phyloP scores from a whole-genome alignment of 35 echinoderm and acorn worm genomes.

The Holothuria glaberrima region DNA sequence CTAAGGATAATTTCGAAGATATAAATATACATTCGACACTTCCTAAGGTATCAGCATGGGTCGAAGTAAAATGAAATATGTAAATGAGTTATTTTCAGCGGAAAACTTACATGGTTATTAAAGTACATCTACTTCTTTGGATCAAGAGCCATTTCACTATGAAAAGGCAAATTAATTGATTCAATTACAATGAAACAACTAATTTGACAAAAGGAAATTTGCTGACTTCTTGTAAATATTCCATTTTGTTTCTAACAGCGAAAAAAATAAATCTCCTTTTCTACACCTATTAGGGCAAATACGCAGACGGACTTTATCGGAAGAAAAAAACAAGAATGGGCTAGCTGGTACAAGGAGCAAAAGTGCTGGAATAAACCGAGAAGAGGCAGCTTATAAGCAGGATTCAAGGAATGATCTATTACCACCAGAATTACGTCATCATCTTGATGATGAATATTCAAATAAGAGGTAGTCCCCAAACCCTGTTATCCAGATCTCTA shows the following conservation, averaged over 20 bases:
- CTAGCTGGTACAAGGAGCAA: neutral
- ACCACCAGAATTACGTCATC: slow-evolving; percentile 35
- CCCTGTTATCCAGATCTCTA: no score
- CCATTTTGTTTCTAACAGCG: neutral
- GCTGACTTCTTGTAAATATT: neutral
- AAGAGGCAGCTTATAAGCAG: neutral
- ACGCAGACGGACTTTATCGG: neutral
- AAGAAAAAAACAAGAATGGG: neutral
- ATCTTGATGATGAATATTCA: slow-evolving; percentile 40
- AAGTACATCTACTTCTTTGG: no score
- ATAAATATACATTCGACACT: no score
- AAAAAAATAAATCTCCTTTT: neutral
- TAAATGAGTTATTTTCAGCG: no score
- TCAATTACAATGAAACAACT: neutral
- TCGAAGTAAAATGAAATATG: no score
- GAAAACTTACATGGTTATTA: no score
- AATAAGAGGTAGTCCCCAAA: neutral
- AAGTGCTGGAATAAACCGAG: slow-evolving; percentile 17
- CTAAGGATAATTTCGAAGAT: no score
- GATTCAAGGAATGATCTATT: neutral
- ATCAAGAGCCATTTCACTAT: neutral
- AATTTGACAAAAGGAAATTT: neutral
- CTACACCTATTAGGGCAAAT: neutral
- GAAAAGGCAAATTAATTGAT: neutral
- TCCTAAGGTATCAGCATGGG: no score